Conservation (phyloP, 2,797 vertebrate genomes). For the Anas capensis region DNA sequence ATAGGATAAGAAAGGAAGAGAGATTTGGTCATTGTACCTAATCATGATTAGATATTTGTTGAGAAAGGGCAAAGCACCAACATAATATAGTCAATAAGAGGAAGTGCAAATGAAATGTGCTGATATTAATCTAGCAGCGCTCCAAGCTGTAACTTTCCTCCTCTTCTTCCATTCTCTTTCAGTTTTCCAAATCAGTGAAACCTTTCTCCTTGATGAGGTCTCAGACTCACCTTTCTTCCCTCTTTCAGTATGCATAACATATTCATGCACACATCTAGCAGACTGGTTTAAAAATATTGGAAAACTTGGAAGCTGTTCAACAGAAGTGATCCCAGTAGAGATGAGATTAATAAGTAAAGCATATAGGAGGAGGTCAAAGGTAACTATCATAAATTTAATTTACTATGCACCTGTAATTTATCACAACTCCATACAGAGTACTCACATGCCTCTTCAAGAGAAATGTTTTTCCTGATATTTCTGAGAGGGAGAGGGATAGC, state of each 20-base stretch:
- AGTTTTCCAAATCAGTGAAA: background rate
- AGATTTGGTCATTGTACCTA: background rate
- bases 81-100: background rate
- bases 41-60: background rate
- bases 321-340: background rate
- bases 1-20: background rate
- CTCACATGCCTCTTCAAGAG: background rate
- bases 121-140: background rate
- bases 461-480: background rate
- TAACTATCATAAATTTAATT: slow-evolving; percentile 35
- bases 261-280: background rate
- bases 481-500: background rate
- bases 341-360: background rate
- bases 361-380: slow-evolving; percentile 27
- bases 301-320: slow-evolving; percentile 13
- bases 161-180: background rate
- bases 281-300: background rate
- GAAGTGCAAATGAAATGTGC: background rate
- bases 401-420: slow-evolving; percentile 24
- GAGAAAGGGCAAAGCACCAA: background rate
- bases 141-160: background rate
- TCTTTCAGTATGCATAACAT: background rate
- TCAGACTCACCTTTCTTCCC: background rate
- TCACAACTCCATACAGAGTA: background rate
- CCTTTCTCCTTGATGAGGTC: background rate